Evolutionary conservation across 2,113 vertebrate species (phyloP).

Genomic region (Sander vitreus): DNA sequence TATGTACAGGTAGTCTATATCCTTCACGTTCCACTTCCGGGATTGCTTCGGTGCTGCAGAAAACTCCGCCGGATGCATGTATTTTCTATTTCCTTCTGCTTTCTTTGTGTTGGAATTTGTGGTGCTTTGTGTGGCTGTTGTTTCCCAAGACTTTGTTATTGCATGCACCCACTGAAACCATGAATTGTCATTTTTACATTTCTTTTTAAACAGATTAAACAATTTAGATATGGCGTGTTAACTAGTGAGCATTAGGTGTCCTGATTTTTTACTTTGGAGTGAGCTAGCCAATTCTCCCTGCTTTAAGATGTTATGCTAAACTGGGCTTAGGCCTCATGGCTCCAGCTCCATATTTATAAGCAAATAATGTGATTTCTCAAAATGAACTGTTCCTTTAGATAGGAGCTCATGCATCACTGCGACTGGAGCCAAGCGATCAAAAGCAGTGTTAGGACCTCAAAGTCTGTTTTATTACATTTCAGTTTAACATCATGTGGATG

Average conservation of each 20-base stretch:
- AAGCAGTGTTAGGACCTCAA: not conserved
- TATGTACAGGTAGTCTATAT: too few relatives aligned
- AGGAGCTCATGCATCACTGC: not conserved
- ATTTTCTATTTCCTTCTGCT: too few relatives aligned
- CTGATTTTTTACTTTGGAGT: not conserved
- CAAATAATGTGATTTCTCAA: not conserved
- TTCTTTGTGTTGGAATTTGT: too few relatives aligned
- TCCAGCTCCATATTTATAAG: not conserved
- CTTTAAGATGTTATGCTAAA: not conserved
- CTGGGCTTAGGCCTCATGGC: not conserved
- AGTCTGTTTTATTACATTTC: conserved; percentile 7
- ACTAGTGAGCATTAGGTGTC: not conserved
- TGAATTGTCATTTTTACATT: not conserved
- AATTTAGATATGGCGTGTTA: not conserved
- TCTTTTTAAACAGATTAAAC: not conserved
- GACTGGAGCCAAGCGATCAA: conserved; percentile 1
- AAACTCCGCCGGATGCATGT: too few relatives aligned
- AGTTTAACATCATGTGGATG: conserved; percentile 24
- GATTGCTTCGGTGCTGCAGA: too few relatives aligned
- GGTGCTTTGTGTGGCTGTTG: not conserved
- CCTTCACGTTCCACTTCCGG: too few relatives aligned
- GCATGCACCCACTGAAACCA: not conserved
- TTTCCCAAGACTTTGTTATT: not conserved
- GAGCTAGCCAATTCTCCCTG: not conserved
- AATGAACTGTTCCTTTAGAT: not conserved